Conservation (phyloP, 2,888 invertebrate genomes). For the Dynastes hyllus region DNA sequence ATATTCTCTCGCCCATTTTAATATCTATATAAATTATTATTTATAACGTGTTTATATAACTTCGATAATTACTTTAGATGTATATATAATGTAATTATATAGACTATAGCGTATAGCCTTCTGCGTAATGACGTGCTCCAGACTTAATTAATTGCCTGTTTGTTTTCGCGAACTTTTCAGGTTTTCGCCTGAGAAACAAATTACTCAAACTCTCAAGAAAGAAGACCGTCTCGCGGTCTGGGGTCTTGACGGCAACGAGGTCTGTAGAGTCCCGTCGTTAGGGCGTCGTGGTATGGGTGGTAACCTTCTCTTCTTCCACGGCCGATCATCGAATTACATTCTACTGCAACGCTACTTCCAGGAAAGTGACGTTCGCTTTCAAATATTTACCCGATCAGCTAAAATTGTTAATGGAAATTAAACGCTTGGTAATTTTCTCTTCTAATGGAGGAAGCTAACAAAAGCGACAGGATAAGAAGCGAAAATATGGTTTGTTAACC, state of each 20-base stretch:
- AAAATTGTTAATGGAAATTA: slow-evolving; percentile 35
- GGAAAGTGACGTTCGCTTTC: slow-evolving; percentile 23
- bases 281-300: neutral
- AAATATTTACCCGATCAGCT: slow-evolving; percentile 41
- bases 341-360: neutral
- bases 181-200: slow-evolving; percentile 37
- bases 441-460: too few species aligned
- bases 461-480: too few species aligned
- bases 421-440: slow-evolving; percentile 3
- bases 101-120: slow-evolving; percentile 48
- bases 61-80: slow-evolving; percentile 58
- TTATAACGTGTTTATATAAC: slow-evolving; percentile 60
- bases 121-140: slow-evolving; percentile 56
- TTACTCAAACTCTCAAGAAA: slow-evolving; percentile 28
- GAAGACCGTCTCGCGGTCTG: neutral
- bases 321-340: slow-evolving; percentile 41
- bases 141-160: slow-evolving; percentile 58
- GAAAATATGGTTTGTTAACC: too few species aligned
- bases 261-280: neutral
- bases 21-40: slow-evolving; percentile 61
- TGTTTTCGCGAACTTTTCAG: slow-evolving; percentile 45
- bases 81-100: slow-evolving; percentile 39
- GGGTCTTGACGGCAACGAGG: neutral
- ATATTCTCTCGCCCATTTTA: slow-evolving; percentile 55
- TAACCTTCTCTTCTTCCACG: neutral